Conservation (phyloP, 2,888 invertebrate genomes). For the Apotomis turbidana region DNA sequence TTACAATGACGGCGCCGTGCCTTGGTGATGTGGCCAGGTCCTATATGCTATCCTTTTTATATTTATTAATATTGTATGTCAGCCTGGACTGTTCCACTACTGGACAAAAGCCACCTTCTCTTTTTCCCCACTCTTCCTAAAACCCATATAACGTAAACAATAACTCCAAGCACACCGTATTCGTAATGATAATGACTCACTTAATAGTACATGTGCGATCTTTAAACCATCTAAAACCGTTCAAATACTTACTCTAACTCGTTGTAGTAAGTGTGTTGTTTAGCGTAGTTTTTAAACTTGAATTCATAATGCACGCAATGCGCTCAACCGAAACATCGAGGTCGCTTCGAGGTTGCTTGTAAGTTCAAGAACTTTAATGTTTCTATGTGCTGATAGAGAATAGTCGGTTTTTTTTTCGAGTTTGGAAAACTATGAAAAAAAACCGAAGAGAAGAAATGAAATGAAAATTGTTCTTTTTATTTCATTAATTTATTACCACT, state of each 20-base stretch:
- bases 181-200: constrained; percentile 17
- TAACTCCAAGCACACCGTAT: constrained; percentile 2
- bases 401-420: background rate
- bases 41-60: too few relatives aligned
- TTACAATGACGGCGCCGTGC: too few relatives aligned
- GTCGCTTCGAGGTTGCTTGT: constrained; percentile 17
- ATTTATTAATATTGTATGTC: too few relatives aligned
- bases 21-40: too few relatives aligned
- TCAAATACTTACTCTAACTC: constrained; percentile 4
- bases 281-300: background rate
- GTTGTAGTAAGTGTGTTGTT: background rate
- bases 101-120: too few relatives aligned
- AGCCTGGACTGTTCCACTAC: too few relatives aligned
- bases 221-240: background rate
- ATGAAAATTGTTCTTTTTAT: too few relatives aligned
- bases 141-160: background rate
- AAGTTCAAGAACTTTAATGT: constrained; percentile 27
- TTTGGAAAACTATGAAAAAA: background rate
- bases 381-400: background rate
- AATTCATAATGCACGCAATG: constrained; percentile 33
- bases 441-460: too few relatives aligned
- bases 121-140: too few relatives aligned
- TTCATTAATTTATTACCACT: too few relatives aligned
- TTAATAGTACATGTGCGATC: constrained; percentile 1
- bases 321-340: constrained; percentile 27